phyloP scores from a whole-genome alignment of 2,113 vertebrate genomes.

The Semnornis frantzii region DNA sequence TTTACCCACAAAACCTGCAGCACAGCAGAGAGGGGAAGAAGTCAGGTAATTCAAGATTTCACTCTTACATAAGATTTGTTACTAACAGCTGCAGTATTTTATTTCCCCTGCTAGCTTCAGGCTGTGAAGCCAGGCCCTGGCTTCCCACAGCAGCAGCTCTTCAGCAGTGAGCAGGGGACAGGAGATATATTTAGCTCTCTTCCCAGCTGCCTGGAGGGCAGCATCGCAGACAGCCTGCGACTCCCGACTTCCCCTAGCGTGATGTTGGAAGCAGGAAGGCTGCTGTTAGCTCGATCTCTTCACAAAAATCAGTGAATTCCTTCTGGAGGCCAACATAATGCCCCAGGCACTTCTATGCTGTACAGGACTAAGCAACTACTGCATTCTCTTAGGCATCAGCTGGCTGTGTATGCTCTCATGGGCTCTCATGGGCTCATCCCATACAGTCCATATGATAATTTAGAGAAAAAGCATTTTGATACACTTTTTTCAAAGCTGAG shows the following conservation, averaged over 20 bases:
- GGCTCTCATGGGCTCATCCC: no score
- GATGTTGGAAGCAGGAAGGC: not conserved
- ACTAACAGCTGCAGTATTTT: not conserved
- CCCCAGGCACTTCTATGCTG: no score
- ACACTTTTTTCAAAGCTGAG: no score
- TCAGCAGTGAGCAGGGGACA: not conserved
- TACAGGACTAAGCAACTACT: no score
- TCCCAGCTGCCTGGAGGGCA: not conserved
- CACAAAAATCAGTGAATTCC: not conserved
- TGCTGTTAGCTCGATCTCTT: not conserved
- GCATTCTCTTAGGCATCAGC: no score
- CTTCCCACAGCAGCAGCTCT: not conserved
- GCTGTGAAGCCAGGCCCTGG: no score
- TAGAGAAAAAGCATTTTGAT: no score
- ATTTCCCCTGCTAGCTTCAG: not conserved
- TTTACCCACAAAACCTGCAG: not conserved
- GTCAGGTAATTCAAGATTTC: not conserved
- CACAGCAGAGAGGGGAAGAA: not conserved
- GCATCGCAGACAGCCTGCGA: fast-evolving
- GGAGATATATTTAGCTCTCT: not conserved
- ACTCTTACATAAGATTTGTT: not conserved
- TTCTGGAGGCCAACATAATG: no score
- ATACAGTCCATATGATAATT: no score
- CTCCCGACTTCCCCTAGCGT: not conserved
- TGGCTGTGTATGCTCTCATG: no score